Percentiles rank a stretch among this genome's conserved stretches.
phyloP scores from a whole-genome alignment of 1,140 invertebrate genomes.

The Lordiphosa clarofinis region DNA sequence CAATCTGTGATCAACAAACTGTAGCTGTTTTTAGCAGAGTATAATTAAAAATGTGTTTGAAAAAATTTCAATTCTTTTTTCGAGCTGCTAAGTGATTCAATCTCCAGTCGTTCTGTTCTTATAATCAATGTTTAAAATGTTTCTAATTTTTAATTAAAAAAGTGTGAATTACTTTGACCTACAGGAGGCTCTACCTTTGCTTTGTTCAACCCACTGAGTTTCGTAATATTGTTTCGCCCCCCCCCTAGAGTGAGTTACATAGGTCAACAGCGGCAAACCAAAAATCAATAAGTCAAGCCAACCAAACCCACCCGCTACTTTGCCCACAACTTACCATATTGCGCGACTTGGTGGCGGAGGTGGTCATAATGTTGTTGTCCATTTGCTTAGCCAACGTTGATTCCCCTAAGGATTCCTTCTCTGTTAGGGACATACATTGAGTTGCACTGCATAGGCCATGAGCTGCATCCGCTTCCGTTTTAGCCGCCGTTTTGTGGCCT shows the following conservation, averaged over 20 bases:
- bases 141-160: no score
- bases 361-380: conserved; percentile 30
- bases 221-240: conserved; percentile 25
- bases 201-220: conserved; percentile 7
- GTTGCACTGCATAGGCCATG: conserved; percentile 47
- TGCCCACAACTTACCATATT: conserved; percentile 60
- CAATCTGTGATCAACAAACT: conserved; percentile 5
- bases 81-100: no score
- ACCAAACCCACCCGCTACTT: not conserved
- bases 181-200: no score
- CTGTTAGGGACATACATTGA: conserved; percentile 33
- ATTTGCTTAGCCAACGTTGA: not conserved
- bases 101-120: no score
- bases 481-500: conserved; percentile 46
- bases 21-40: conserved; percentile 7
- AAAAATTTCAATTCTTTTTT: no score
- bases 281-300: conserved; percentile 60
- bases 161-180: not conserved
- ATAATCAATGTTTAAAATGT: no score
- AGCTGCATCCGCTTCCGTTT: conserved; percentile 19
- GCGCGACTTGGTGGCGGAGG: conserved; percentile 43
- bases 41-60: not conserved
- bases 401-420: conserved; percentile 15
- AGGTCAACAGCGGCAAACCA: conserved; percentile 50
- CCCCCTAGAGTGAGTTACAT: conserved; percentile 41